Conservation (phyloP, 2,888 invertebrate genomes). For the Eupithecia tripunctaria region DNA sequence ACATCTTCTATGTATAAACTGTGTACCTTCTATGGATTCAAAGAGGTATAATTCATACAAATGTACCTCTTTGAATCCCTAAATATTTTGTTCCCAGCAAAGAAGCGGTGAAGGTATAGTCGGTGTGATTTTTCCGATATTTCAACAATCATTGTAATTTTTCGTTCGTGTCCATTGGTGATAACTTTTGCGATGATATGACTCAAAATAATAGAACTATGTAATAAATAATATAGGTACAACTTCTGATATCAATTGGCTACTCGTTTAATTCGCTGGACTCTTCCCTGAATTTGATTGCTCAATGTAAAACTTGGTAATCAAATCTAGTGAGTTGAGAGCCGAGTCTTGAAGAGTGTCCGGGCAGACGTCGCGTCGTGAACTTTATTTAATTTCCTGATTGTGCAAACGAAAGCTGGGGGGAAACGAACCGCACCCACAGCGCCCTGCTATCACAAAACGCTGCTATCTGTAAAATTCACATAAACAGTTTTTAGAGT, state of each 20-base stretch:
- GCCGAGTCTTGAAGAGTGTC: constrained; percentile 37
- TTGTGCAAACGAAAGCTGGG: constrained; percentile 66
- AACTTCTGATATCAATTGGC: constrained; percentile 8
- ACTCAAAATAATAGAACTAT: no score
- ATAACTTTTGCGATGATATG: background rate
- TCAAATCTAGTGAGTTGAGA: constrained; percentile 39
- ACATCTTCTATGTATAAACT: no score
- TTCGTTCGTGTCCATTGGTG: no score
- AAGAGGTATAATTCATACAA: no score
- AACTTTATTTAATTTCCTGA: constrained; percentile 74
- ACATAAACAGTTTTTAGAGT: background rate
- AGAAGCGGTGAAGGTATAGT: no score
- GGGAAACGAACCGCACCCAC: constrained; percentile 54
- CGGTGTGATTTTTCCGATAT: no score
- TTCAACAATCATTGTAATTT: no score
- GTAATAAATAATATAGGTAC: no score
- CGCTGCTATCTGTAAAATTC: background rate
- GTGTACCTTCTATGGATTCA: no score
- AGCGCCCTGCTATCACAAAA: constrained; percentile 20
- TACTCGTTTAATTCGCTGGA: constrained; percentile 4
- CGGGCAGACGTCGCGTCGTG: constrained; percentile 50
- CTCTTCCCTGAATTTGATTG: constrained; percentile 25
- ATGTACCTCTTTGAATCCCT: no score
- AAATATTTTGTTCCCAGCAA: no score
- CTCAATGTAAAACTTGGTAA: constrained; percentile 35